These are phyloP conservation scores for Cataglyphis livida DNA, from an alignment of 2,888 invertebrate species.

Conservation along the genomic window DNA sequence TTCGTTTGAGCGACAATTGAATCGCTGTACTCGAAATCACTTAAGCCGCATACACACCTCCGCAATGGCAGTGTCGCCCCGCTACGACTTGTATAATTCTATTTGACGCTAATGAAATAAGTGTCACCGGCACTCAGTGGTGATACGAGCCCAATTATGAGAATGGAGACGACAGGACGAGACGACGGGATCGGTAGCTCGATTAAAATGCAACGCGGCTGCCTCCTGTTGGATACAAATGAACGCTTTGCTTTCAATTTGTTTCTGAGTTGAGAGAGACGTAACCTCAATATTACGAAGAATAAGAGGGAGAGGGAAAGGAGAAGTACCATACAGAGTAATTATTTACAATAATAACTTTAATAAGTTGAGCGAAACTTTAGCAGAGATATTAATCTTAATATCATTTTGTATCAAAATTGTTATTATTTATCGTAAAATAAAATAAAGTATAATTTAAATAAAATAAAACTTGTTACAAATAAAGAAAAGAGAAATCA, in stretches of 20 bases:
- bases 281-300: not conserved
- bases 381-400: not conserved
- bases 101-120: slow-evolving; percentile 78
- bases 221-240: slow-evolving; percentile 38
- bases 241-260: slow-evolving; percentile 51
- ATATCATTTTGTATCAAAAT: not conserved
- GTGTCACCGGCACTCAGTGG: slow-evolving; percentile 69
- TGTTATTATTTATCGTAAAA: not conserved
- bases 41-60: slow-evolving; percentile 57
- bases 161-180: slow-evolving; percentile 53
- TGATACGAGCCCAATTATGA: slow-evolving; percentile 66
- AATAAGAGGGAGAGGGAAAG: not conserved
- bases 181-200: slow-evolving; percentile 44
- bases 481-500: not conserved
- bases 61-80: slow-evolving; percentile 49
- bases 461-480: not conserved
- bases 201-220: slow-evolving; percentile 59
- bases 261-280: slow-evolving; percentile 29
- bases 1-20: slow-evolving; percentile 69
- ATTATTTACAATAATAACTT: not conserved
- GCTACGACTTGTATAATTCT: slow-evolving; percentile 75
- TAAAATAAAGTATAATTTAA: not conserved
- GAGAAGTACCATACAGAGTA: not conserved
- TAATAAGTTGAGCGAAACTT: not conserved
- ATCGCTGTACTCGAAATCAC: slow-evolving; percentile 71